These are phyloP conservation scores for Rallus limicola DNA, from an alignment of 2,113 vertebrate genomes.

Conservation along the genomic window DNA sequence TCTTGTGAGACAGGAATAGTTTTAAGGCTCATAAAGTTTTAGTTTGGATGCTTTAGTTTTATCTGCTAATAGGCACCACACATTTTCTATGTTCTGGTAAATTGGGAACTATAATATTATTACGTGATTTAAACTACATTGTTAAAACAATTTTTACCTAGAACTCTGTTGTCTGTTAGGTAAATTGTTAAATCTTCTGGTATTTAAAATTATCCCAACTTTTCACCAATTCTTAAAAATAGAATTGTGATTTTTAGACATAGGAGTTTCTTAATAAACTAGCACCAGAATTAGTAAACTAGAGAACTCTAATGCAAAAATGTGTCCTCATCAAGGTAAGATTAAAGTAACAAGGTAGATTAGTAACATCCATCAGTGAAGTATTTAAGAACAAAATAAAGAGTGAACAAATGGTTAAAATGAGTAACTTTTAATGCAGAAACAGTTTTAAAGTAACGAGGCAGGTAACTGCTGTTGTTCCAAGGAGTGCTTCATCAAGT, in stretches of 20 bases:
- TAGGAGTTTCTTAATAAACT: background rate
- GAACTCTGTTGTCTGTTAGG: background rate
- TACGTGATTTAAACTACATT: background rate
- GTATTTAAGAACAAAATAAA: background rate
- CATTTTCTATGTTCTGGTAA: conserved; percentile 5
- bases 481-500: background rate
- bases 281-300: background rate
- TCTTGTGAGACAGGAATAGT: background rate
- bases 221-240: background rate
- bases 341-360: no score
- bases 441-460: background rate
- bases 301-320: background rate
- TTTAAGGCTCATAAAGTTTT: conserved; percentile 6
- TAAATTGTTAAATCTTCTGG: background rate
- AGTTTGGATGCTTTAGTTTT: background rate
- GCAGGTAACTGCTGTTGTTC: background rate
- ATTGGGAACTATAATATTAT: background rate
- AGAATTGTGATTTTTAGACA: background rate
- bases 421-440: background rate
- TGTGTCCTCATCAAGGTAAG: background rate
- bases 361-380: background rate
- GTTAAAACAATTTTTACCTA: background rate
- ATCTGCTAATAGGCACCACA: background rate
- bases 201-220: background rate
- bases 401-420: background rate